Base-by-base conservation (phyloP, 2,797 vertebrate genomes). In the Tragopan temminckii region DNA sequence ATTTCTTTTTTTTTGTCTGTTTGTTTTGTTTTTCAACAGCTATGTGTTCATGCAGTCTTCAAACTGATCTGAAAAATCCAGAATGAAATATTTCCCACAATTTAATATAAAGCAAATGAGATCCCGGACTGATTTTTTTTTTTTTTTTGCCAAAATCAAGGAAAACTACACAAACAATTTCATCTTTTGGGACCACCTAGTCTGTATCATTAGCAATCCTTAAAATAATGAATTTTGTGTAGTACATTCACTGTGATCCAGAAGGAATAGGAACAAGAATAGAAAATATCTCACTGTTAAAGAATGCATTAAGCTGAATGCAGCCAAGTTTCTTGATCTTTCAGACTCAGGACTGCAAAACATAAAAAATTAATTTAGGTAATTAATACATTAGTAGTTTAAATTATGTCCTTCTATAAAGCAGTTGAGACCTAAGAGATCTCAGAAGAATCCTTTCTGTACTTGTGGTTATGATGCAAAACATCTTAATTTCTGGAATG, bases 171-270 rank as follows among this genome's bases (percentile, higher is more conserved):
- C 45, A 53, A 91, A 88, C 23, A 4, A 71, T 85, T 93, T 89
- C 21, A 83, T 82, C 58, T 91, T 90, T 85, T 68, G 89, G 76
- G 68, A 84, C 95, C 75, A 85, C 64, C 91, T 93, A 42, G 50
- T 75, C 80, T 85, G 36, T 86, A 69, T 64, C 92, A 86, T 92
- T 94, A 96, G 64, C 71, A 85, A 77, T 72, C 70, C 53, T 90
- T 91, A 82, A 80, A 93, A 91, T 45, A 93, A 95, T 88, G 48
- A 80, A 90, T 96, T 94, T 90, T 88, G 42, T 80, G 58, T 58
- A 77, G 55, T 35, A 27, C 10, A 3, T 69, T 91, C 76, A 50
- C 76, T 81, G 46, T 69, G 45, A 86, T 87, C 69, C 76, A 92
- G 40, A 48, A 70, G 85, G 70, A 88, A 71, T 4, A 69, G 12